Evolutionary conservation across 2,797 vertebrate species (phyloP).

Genomic region (Enteromius unitaeniatus): DNA sequence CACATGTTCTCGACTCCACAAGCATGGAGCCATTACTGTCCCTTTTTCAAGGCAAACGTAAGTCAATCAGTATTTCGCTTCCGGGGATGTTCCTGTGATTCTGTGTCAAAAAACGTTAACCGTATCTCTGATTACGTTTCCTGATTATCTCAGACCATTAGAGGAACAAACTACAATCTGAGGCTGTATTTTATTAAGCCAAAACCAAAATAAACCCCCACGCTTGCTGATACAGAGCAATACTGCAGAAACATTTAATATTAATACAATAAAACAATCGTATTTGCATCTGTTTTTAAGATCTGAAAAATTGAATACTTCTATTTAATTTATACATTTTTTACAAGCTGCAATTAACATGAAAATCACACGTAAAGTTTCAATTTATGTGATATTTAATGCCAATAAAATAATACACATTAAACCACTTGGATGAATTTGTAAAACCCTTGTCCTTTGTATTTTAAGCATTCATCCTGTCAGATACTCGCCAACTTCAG

Average conservation of each 20-base stretch:
- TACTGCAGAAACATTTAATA: background rate
- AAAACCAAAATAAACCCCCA: conserved; percentile 1
- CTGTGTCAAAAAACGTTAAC: conserved; percentile 26
- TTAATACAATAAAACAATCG: background rate
- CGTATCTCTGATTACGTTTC: background rate
- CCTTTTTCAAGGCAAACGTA: conserved; percentile 51
- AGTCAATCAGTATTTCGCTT: conserved; percentile 55
- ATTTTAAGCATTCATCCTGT: background rate
- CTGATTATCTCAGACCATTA: background rate
- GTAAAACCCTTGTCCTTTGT: background rate
- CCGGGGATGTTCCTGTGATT: conserved; percentile 48
- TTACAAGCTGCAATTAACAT: background rate
- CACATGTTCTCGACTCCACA: conserved; percentile 43
- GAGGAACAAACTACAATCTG: background rate
- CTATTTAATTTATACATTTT: background rate
- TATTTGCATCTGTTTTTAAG: background rate
- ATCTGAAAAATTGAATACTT: background rate
- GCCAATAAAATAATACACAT: background rate
- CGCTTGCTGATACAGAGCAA: background rate
- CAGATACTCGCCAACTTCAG: background rate
- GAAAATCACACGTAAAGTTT: background rate
- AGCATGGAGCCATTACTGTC: conserved; percentile 57
- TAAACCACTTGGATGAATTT: background rate
- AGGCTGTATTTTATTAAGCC: conserved; percentile 14
- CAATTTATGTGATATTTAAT: background rate